Evolutionary conservation across 2,888 invertebrate genomes (phyloP).

Genomic region (Coleophora deauratella): DNA sequence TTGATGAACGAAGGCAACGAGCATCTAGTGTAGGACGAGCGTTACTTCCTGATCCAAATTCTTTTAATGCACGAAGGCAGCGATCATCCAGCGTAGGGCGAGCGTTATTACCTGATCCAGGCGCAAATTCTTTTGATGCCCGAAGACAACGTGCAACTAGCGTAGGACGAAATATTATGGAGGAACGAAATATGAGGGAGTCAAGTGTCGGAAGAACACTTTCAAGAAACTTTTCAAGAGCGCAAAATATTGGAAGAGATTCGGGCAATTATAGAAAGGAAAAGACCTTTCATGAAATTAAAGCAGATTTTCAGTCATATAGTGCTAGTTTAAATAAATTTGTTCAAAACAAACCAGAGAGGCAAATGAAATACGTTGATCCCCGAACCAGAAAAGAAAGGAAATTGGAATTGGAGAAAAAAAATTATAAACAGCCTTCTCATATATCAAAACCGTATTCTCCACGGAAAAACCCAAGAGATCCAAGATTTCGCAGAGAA

Average conservation of each 20-base stretch:
- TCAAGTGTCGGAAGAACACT: conserved; percentile 19
- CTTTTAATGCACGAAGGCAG: conserved; percentile 39
- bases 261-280: conserved; percentile 14
- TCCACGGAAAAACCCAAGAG: conserved; percentile 42
- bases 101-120: conserved; percentile 23
- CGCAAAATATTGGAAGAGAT: conserved; percentile 47
- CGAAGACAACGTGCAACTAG: conserved; percentile 8
- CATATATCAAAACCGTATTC: conserved; percentile 26
- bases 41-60: conserved; percentile 21
- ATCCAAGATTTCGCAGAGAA: conserved; percentile 43
- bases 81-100: conserved; percentile 26
- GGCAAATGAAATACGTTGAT: conserved; percentile 8
- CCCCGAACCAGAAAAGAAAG: conserved; percentile 23
- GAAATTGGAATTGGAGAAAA: conserved; percentile 9
- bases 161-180: neutral
- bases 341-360: conserved; percentile 10
- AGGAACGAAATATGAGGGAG: neutral
- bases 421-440: conserved; percentile 1
- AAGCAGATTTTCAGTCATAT: conserved; percentile 49
- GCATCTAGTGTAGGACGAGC: conserved; percentile 56
- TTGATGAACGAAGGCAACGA: conserved; percentile 42
- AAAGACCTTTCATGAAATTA: conserved; percentile 46
- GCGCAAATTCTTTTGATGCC: too few species aligned
- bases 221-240: conserved; percentile 31
- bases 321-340: conserved; percentile 21